phyloP scores from a whole-genome alignment of 1,140 invertebrate genomes.

The Drosophila mojavensis region DNA sequence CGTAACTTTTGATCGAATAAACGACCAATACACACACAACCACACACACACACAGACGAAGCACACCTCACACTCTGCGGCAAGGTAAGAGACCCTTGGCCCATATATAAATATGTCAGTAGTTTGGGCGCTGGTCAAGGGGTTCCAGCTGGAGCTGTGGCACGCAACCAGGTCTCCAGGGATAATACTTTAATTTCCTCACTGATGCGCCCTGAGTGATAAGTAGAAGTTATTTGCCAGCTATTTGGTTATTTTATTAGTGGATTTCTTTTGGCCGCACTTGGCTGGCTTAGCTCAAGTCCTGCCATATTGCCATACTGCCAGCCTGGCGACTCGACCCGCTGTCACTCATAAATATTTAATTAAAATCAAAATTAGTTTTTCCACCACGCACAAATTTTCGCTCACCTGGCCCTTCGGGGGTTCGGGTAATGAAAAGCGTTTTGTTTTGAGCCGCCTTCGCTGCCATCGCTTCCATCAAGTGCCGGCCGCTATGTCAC shows the following conservation, averaged over 20 bases:
- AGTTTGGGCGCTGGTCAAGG: constrained; percentile 37
- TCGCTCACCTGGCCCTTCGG: constrained; percentile 19
- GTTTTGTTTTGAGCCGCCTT: constrained; percentile 22
- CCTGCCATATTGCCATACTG: background rate
- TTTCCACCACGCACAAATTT: constrained; percentile 39
- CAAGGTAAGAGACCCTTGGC: constrained; percentile 37
- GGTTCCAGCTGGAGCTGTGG: constrained; percentile 22
- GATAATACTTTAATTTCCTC: constrained; percentile 82
- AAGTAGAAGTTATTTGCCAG: constrained; percentile 81
- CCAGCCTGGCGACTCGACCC: background rate
- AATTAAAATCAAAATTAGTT: constrained; percentile 81
- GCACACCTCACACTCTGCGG: background rate
- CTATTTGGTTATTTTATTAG: constrained; percentile 79
- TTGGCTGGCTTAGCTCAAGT: constrained; percentile 26
- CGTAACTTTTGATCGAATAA: constrained; percentile 84
- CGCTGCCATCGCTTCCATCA: constrained; percentile 24
- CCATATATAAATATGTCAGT: constrained; percentile 23
- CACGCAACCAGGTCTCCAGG: constrained; percentile 69
- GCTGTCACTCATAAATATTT: constrained; percentile 67
- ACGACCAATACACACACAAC: constrained; percentile 46
- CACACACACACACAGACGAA: constrained; percentile 7
- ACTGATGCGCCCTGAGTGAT: constrained; percentile 73
- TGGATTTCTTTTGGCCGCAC: constrained; percentile 19
- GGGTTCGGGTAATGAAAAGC: constrained; percentile 43
- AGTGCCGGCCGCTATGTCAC: constrained; percentile 32